These are phyloP conservation scores for Phragmatobia fuliginosa DNA, from an alignment of 2,888 invertebrate species.

Conservation along the genomic window DNA sequence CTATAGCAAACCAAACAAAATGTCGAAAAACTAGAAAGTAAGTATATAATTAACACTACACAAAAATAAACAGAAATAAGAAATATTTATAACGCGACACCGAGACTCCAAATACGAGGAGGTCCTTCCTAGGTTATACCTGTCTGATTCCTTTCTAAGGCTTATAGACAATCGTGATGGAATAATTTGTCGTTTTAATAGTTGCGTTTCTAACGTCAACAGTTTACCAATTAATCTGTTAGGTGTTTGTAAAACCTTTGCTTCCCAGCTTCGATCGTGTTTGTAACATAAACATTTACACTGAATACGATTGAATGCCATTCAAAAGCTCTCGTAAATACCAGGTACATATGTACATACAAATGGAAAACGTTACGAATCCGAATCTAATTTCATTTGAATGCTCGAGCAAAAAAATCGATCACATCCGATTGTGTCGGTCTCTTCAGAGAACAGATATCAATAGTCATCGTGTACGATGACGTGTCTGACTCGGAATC, in stretches of 20 bases:
- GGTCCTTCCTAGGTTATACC: no score
- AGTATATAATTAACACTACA: no score
- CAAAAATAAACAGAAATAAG: no score
- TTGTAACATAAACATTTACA: slow-evolving; percentile 5
- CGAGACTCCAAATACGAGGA: no score
- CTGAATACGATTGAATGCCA: slow-evolving; percentile 5
- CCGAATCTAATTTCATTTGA: slow-evolving; percentile 81
- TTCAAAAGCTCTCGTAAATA: slow-evolving; percentile 16
- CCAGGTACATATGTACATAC: slow-evolving; percentile 26
- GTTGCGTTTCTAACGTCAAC: neutral
- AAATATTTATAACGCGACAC: no score
- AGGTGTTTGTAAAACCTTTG: no score
- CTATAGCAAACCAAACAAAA: neutral
- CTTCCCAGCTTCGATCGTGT: neutral
- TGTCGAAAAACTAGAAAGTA: no score
- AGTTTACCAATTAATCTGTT: no score
- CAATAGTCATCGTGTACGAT: slow-evolving; percentile 76
- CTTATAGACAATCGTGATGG: no score
- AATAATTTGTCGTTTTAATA: neutral
- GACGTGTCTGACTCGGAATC: slow-evolving; percentile 62
- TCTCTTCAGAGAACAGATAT: slow-evolving; percentile 73
- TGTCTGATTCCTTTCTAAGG: no score
- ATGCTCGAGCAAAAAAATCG: slow-evolving; percentile 78
- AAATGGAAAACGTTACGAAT: slow-evolving; percentile 67
- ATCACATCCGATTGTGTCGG: slow-evolving; percentile 78